Percentiles rank a stretch among this genome's conserved stretches.
These are phyloP conservation scores for Brachypalpus laphriformis DNA, from an alignment of 2,888 invertebrate genomes.

Conservation along the genomic window DNA sequence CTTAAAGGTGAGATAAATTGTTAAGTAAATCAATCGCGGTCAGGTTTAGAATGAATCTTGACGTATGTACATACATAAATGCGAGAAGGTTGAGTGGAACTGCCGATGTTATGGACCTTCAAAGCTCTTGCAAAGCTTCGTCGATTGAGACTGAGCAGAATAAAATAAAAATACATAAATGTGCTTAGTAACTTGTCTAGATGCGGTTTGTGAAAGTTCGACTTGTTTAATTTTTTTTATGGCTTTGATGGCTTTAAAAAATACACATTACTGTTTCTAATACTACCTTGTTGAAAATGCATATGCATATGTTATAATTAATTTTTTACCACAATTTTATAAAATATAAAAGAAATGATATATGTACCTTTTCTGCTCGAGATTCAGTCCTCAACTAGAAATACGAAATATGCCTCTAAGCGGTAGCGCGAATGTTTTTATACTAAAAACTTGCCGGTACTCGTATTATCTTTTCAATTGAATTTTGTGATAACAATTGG, in stretches of 20 bases:
- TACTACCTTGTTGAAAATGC: neutral
- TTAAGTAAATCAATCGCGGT: constrained; percentile 19
- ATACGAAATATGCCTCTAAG: constrained; percentile 16
- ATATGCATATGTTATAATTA: too few relatives aligned
- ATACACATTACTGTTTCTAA: neutral
- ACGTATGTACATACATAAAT: neutral
- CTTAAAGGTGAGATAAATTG: constrained; percentile 13
- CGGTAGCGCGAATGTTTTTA: constrained; percentile 36
- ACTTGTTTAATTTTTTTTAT: neutral
- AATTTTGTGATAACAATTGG: constrained; percentile 51
- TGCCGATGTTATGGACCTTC: constrained; percentile 19
- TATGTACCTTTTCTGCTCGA: constrained; percentile 38
- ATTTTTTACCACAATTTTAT: neutral
- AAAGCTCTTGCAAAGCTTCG: constrained; percentile 47
- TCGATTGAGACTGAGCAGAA: neutral
- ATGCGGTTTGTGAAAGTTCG: constrained; percentile 22
- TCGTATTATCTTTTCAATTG: constrained; percentile 34
- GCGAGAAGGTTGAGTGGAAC: constrained; percentile 26
- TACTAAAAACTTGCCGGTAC: constrained; percentile 41
- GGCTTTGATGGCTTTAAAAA: neutral
- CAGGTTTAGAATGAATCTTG: constrained; percentile 26
- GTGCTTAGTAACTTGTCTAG: constrained; percentile 1
- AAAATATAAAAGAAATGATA: neutral
- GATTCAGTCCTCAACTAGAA: constrained; percentile 6
- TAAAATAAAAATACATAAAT: constrained; percentile 2